Evolutionary conservation across 2,113 vertebrate species (phyloP).

Genomic region (Falcunculus frontatus): DNA sequence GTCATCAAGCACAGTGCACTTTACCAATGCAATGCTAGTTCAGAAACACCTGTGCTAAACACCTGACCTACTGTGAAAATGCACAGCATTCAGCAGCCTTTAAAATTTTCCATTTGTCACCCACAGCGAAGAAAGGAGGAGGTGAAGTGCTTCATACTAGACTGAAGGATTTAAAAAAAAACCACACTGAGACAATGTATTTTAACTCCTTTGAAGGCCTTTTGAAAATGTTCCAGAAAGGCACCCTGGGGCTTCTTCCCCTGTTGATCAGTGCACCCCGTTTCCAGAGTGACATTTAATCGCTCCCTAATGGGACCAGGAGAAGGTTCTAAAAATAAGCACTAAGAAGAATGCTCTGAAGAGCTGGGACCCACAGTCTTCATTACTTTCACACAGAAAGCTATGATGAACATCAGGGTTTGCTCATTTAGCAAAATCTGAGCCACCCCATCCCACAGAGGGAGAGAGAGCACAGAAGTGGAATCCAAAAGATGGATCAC

Average conservation of each 20-base stretch:
- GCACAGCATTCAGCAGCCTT: conserved; percentile 54
- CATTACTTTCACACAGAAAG: background rate
- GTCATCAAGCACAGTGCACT: conserved; percentile 33
- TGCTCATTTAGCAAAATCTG: background rate
- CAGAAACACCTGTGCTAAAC: conserved; percentile 59
- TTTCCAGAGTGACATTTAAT: background rate
- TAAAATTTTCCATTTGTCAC: conserved; percentile 67
- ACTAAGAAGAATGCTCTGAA: fast-evolving
- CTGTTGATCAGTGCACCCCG: background rate
- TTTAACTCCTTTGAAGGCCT: background rate
- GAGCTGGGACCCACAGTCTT: background rate
- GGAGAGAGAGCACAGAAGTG: background rate
- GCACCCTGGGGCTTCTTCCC: background rate
- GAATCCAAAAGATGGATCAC: background rate
- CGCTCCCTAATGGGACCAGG: background rate
- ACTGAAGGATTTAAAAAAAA: background rate
- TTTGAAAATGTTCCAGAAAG: background rate
- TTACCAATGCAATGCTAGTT: conserved; percentile 34
- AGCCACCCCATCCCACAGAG: background rate
- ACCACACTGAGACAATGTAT: background rate
- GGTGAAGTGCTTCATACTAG: background rate
- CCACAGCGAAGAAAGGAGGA: background rate
- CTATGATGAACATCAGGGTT: background rate
- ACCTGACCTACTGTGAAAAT: conserved; percentile 66
- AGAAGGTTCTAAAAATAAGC: background rate